These are phyloP conservation scores for Atractosteus spatula DNA, from an alignment of 2,113 vertebrate genomes.

Conservation along the genomic window DNA sequence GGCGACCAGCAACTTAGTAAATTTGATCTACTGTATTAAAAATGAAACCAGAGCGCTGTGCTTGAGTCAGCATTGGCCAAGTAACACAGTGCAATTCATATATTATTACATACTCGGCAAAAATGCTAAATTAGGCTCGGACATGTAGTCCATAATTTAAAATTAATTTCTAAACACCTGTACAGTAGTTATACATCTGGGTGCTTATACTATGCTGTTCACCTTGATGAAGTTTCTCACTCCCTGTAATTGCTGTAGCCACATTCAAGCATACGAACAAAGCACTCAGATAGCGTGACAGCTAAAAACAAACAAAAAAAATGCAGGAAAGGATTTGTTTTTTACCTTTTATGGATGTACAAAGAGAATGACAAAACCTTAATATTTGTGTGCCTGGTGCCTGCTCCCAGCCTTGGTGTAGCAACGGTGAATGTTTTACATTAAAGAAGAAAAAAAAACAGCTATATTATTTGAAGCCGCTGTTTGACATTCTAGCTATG, in stretches of 20 bases:
- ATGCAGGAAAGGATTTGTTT: conserved; percentile 7
- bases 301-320: conserved; percentile 3
- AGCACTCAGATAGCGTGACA: neutral
- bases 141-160: too few species aligned
- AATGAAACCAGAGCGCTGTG: too few species aligned
- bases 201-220: too few species aligned
- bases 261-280: neutral
- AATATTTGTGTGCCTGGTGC: neutral
- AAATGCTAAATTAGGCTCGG: too few species aligned
- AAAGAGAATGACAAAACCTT: neutral
- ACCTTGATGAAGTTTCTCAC: too few species aligned
- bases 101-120: too few species aligned
- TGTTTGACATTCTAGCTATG: conserved; percentile 46
- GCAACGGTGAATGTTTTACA: conserved; percentile 2
- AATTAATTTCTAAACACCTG: too few species aligned
- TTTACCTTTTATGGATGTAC: conserved; percentile 17
- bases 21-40: too few species aligned
- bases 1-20: too few species aligned
- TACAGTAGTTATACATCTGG: too few species aligned
- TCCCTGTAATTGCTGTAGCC: neutral
- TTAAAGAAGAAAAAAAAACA: conserved; percentile 17
- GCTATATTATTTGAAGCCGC: conserved; percentile 36
- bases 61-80: too few species aligned
- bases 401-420: neutral
- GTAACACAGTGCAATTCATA: too few species aligned